A percentile compares a stretch with the other conserved stretches of the same genome.
Conservation (phyloP, 2,113 vertebrate genomes). For the Tachuris rubrigastra region DNA sequence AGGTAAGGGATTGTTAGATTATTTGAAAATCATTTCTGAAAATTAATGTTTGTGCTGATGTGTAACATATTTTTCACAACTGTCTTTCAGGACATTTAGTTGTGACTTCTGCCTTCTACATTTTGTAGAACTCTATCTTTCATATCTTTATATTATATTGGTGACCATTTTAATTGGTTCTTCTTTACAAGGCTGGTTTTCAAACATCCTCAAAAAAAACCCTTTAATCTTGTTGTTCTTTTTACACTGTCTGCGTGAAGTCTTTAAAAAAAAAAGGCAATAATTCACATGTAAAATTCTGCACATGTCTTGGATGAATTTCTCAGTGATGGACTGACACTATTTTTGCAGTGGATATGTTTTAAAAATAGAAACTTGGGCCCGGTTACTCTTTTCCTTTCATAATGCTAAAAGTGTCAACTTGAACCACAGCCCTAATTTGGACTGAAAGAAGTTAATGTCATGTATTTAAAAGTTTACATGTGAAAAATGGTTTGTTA, state of each 20-base stretch:
- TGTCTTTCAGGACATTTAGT: not conserved
- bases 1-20: not conserved
- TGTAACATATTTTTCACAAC: not conserved
- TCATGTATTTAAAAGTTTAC: not conserved
- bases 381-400: not conserved
- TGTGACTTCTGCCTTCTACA: not conserved
- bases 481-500: not conserved
- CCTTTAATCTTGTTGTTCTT: not conserved
- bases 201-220: not conserved
- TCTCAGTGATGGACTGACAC: not conserved
- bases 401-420: not conserved
- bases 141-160: not conserved
- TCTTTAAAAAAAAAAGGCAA: not conserved
- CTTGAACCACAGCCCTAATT: not conserved
- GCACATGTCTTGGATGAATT: fast-evolving
- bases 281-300: not conserved
- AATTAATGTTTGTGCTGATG: not conserved
- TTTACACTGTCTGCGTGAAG: not conserved
- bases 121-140: not conserved
- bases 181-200: not conserved
- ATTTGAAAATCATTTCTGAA: not conserved
- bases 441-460: not conserved
- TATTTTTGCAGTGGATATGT: not conserved
- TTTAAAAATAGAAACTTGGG: not conserved
- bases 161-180: not conserved